Percentiles rank a stretch among this genome's conserved stretches.
Conservation (phyloP, 2,113 vertebrate genomes). For the Corythoichthys intestinalis region DNA sequence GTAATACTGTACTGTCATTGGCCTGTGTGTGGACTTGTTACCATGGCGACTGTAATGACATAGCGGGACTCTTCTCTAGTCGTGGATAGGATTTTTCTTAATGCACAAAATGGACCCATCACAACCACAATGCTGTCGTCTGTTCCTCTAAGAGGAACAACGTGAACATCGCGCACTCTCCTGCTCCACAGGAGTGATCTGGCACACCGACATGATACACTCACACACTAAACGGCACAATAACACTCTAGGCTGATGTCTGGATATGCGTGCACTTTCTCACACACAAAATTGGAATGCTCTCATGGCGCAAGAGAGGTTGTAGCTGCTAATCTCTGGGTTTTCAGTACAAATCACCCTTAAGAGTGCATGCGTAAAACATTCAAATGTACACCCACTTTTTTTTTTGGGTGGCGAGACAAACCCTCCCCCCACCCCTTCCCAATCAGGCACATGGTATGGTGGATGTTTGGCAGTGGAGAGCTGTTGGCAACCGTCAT, state of each 20-base stretch:
- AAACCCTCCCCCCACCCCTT: not conserved
- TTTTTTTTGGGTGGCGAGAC: not conserved
- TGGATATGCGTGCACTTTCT: constrained; percentile 51
- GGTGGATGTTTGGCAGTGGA: constrained; percentile 73
- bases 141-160: constrained; percentile 16
- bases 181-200: constrained; percentile 44
- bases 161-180: constrained; percentile 5
- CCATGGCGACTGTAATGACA: constrained; percentile 62
- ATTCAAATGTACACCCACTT: constrained; percentile 46
- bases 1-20: constrained; percentile 36
- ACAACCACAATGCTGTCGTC: not conserved
- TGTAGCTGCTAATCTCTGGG: constrained; percentile 51
- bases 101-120: not conserved
- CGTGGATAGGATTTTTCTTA: not conserved
- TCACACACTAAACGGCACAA: constrained; percentile 34
- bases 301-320: constrained; percentile 56
- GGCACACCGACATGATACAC: constrained; percentile 28
- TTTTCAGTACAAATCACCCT: constrained; percentile 30
- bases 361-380: constrained; percentile 52
- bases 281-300: constrained; percentile 24
- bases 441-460: constrained; percentile 68
- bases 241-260: constrained; percentile 55
- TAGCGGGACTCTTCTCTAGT: not conserved
- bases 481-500: constrained; percentile 71
- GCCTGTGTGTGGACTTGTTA: constrained; percentile 67